phyloP scores from a whole-genome alignment of 2,888 invertebrate species.

The Cordilura impudica region DNA sequence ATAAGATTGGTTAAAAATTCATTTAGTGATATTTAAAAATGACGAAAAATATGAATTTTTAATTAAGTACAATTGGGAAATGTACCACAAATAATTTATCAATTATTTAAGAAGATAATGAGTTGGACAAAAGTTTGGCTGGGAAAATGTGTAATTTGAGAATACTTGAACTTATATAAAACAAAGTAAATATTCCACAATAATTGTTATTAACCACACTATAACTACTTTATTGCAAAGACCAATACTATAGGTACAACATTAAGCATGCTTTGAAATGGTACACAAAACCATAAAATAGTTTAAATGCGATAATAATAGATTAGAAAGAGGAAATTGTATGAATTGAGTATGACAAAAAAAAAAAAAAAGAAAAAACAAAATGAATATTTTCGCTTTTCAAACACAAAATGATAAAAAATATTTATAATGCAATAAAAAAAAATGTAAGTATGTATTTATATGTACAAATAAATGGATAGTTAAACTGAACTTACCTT shows the following conservation, averaged over 20 bases:
- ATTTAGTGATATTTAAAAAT: too few relatives aligned
- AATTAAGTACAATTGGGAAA: too few relatives aligned
- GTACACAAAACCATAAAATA: not conserved
- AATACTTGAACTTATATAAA: too few relatives aligned
- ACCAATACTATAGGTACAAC: not conserved
- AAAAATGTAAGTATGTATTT: not conserved
- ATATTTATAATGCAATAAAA: not conserved
- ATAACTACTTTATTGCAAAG: not conserved
- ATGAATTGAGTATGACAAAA: not conserved
- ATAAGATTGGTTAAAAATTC: too few relatives aligned
- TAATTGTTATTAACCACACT: not conserved
- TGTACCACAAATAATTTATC: too few relatives aligned
- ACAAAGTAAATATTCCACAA: not conserved
- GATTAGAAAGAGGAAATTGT: not conserved
- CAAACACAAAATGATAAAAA: not conserved
- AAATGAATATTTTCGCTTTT: not conserved
- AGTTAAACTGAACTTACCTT: constrained; percentile 81
- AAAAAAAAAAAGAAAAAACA: not conserved
- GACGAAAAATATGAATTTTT: too few relatives aligned
- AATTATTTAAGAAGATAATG: too few relatives aligned
- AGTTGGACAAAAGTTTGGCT: too few relatives aligned
- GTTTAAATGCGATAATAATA: not conserved
- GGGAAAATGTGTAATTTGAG: too few relatives aligned
- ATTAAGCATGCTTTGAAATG: constrained; percentile 12
- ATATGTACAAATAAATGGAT: not conserved